These are phyloP conservation scores for Pristis pectinata DNA, from an alignment of 2,797 vertebrate species.

Conservation along the genomic window DNA sequence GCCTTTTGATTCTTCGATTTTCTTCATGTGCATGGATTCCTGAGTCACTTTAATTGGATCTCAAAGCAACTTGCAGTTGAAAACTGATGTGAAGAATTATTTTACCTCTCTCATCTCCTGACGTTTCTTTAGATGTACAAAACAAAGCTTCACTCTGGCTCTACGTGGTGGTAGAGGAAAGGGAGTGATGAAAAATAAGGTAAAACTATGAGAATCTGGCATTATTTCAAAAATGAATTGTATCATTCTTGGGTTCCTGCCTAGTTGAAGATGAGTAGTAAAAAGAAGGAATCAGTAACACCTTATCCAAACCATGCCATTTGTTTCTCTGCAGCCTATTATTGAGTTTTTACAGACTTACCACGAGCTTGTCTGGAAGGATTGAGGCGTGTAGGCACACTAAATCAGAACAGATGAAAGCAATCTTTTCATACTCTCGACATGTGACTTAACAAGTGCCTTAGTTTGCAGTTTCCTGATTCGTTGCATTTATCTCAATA, in stretches of 20 bases:
- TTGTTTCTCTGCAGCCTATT: neutral
- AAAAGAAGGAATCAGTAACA: neutral
- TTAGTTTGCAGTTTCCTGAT: neutral
- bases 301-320: neutral
- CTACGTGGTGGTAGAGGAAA: too few species aligned
- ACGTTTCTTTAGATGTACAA: neutral
- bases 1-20: neutral
- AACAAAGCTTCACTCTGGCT: neutral
- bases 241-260: neutral
- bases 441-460: neutral
- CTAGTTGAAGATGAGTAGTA: neutral
- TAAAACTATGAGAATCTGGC: neutral
- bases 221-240: neutral
- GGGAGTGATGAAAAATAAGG: neutral
- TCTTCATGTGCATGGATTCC: neutral
- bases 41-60: neutral
- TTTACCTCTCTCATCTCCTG: neutral
- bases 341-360: constrained; percentile 1
- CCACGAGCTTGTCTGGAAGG: neutral
- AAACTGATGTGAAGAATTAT: too few species aligned
- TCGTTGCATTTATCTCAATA: neutral
- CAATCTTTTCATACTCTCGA: neutral
- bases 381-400: neutral
- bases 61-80: neutral
- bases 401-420: neutral